Conservation (phyloP, 2,888 invertebrate genomes). For the Thysanoteuthis rhombus region DNA sequence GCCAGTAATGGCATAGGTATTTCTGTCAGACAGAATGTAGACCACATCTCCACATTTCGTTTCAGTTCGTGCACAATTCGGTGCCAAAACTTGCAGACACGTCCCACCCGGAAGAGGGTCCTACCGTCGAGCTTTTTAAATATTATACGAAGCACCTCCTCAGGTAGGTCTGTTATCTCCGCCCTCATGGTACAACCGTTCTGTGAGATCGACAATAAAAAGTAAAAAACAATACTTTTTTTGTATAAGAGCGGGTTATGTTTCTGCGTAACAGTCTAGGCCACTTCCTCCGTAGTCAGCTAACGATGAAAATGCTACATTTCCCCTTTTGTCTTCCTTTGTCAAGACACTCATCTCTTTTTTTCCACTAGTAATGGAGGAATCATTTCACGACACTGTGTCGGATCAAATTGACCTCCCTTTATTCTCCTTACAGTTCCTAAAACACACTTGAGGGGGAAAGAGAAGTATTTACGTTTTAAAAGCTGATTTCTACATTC, state of each 20-base stretch:
- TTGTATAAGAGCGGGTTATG: background rate
- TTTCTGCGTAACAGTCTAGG: background rate
- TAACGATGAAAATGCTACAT: background rate
- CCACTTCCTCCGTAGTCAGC: background rate
- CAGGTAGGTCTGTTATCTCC: background rate
- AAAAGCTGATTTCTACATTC: too few relatives aligned
- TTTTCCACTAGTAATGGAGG: background rate
- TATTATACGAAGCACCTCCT: conserved; percentile 21
- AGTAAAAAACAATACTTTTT: background rate
- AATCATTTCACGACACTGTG: too few relatives aligned
- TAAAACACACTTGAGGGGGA: too few relatives aligned
- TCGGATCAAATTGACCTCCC: too few relatives aligned
- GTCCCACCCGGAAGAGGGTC: background rate
- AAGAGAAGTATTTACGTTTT: too few relatives aligned
- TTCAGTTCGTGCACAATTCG: background rate
- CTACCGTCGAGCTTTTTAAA: conserved; percentile 15
- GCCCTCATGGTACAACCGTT: background rate
- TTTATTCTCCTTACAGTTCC: too few relatives aligned
- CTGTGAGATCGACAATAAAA: background rate
- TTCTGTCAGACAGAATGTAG: background rate
- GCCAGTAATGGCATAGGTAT: background rate
- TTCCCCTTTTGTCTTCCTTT: background rate
- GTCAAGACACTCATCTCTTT: background rate
- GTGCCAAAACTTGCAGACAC: conserved; percentile 21
- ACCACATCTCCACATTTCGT: conserved; percentile 18